A percentile compares a stretch with the other conserved stretches of the same genome.
Conservation (phyloP, 1,140 invertebrate genomes). For the Anastatus disparis region DNA sequence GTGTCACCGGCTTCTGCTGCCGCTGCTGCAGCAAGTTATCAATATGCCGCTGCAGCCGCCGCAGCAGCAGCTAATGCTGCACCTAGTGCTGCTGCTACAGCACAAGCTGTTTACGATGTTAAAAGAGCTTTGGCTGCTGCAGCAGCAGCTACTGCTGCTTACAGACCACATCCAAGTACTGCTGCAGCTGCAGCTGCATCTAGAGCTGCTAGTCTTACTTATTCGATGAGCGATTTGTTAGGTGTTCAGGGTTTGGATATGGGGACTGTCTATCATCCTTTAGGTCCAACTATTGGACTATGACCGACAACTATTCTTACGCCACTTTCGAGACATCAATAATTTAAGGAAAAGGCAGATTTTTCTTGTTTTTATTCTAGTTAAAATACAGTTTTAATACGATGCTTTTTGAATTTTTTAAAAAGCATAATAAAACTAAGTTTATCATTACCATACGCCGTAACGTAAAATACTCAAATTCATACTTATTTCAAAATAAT, state of each 20-base stretch:
- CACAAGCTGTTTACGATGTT: constrained; percentile 67
- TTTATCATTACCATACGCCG: too few relatives aligned
- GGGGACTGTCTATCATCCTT: constrained; percentile 71
- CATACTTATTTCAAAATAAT: too few relatives aligned
- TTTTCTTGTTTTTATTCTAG: too few relatives aligned
- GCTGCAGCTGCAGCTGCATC: constrained; percentile 63
- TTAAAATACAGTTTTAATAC: too few relatives aligned
- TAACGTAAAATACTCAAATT: too few relatives aligned
- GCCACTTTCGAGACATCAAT: constrained; percentile 70
- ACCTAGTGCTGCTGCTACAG: constrained; percentile 62
- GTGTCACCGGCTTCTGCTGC: constrained; percentile 64
- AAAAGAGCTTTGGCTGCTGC: constrained; percentile 63
- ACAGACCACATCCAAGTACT: constrained; percentile 63
- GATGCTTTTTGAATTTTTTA: too few relatives aligned
- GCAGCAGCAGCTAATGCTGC: constrained; percentile 59
- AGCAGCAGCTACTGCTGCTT: constrained; percentile 62
- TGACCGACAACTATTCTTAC: constrained; percentile 73
- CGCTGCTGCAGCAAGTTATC: constrained; percentile 68
- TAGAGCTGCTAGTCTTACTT: constrained; percentile 69
- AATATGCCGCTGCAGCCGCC: constrained; percentile 61
- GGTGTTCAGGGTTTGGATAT: constrained; percentile 75
- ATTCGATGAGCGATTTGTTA: constrained; percentile 76
- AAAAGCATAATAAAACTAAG: too few relatives aligned
- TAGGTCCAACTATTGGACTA: constrained; percentile 72
- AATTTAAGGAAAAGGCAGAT: constrained; percentile 31